Percentiles rank a stretch among this genome's conserved stretches.
Conservation (phyloP, 2,113 vertebrate species). For the Hemibagrus wyckioides region DNA sequence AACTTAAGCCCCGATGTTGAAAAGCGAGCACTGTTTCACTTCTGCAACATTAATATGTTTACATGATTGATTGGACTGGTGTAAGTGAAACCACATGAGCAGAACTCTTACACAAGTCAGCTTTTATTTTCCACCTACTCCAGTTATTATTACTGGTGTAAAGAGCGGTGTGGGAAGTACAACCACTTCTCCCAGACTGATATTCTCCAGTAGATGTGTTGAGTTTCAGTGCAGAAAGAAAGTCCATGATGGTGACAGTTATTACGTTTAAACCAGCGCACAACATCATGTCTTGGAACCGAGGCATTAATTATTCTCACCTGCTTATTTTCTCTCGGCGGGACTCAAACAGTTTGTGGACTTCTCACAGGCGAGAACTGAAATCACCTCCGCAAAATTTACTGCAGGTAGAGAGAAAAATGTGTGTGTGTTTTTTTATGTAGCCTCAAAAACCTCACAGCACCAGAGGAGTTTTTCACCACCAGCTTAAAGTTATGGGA, state of each 20-base stretch:
- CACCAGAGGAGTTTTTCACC: slow-evolving; percentile 63
- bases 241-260: slow-evolving; percentile 1
- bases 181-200: not conserved
- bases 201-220: not conserved
- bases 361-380: not conserved
- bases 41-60: not conserved
- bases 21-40: not conserved
- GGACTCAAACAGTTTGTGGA: not conserved
- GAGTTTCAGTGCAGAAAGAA: not conserved
- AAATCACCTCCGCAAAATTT: slow-evolving; percentile 16
- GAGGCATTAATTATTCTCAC: not conserved
- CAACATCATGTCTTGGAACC: not conserved
- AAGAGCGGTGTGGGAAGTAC: not conserved
- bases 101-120: not conserved
- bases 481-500: slow-evolving; percentile 66
- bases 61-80: not conserved
- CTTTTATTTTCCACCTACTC: not conserved
- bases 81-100: not conserved
- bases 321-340: not conserved
- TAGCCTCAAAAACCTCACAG: slow-evolving; percentile 62
- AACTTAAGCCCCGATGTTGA: not conserved
- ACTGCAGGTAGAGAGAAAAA: slow-evolving; percentile 48
- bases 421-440: not conserved
- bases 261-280: slow-evolving; percentile 5
- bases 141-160: not conserved